These are phyloP conservation scores for Athene noctua DNA, from an alignment of 2,113 vertebrate species.

Conservation along the genomic window DNA sequence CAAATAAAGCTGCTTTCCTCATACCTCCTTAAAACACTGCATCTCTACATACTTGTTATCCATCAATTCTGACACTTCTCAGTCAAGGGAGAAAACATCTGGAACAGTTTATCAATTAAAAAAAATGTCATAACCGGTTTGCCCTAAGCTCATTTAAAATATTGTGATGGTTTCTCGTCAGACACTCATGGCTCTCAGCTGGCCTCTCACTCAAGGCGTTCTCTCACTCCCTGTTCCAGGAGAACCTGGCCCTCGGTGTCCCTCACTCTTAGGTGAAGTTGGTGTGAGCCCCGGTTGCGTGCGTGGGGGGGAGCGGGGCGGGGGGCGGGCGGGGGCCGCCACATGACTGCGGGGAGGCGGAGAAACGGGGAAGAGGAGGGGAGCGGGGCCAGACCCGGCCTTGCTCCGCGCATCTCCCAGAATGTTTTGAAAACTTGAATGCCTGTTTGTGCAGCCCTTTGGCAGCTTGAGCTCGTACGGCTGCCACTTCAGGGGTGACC, in stretches of 20 bases:
- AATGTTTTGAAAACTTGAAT: not conserved
- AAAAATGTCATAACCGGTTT: conserved; percentile 13
- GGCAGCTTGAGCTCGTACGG: not conserved
- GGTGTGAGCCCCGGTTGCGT: not conserved
- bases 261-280: conserved; percentile 47
- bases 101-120: conserved; percentile 30
- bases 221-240: not conserved
- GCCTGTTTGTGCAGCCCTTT: not conserved
- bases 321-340: conserved; percentile 34
- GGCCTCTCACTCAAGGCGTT: not conserved
- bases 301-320: not conserved
- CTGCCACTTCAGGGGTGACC: not conserved
- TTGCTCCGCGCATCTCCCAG: not conserved
- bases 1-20: conserved; percentile 44
- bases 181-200: not conserved
- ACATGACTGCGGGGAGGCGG: conserved; percentile 58
- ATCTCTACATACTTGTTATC: conserved; percentile 57
- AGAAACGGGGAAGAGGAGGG: conserved; percentile 30
- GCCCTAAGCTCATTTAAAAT: conserved; percentile 24
- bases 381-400: conserved; percentile 16
- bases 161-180: conserved; percentile 40
- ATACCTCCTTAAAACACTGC: conserved; percentile 38
- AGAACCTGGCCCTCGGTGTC: conserved; percentile 29
- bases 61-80: conserved; percentile 38
- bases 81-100: conserved; percentile 41